Percentiles rank a stretch among this genome's conserved stretches.
phyloP scores from a whole-genome alignment of 1,140 invertebrate genomes.

The Caenorhabditis latens region DNA sequence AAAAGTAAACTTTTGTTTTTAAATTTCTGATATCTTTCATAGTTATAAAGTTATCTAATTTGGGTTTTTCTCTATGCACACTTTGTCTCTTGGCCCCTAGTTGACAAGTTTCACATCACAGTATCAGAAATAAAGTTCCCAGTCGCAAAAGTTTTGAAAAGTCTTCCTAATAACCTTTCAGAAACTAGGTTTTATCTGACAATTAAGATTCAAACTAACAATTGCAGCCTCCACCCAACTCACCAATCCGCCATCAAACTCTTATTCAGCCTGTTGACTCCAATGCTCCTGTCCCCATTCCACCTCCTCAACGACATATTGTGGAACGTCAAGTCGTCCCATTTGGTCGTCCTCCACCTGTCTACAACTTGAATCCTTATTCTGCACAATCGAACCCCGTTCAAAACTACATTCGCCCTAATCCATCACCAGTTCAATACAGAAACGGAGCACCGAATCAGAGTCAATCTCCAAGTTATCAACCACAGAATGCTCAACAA shows the following conservation, averaged over 20 bases:
- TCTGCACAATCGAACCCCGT: background rate
- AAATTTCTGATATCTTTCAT: no score
- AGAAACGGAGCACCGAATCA: background rate
- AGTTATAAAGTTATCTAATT: no score
- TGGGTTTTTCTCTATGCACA: no score
- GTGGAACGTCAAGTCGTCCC: background rate
- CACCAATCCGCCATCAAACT: background rate
- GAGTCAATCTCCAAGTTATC: background rate
- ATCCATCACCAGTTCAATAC: background rate
- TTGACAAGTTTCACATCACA: no score
- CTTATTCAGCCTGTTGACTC: slow-evolving; percentile 8
- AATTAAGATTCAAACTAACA: no score
- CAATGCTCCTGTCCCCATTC: background rate
- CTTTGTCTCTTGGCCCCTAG: no score
- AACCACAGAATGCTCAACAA: background rate
- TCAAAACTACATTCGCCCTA: background rate
- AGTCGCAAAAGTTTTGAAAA: background rate
- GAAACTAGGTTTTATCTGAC: no score
- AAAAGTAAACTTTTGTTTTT: background rate
- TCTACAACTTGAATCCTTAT: background rate
- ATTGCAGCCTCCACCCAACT: background rate
- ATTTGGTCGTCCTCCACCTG: background rate
- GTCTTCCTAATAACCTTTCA: no score
- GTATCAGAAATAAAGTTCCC: no score
- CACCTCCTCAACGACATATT: background rate